These are phyloP conservation scores for Cephus nigrinus DNA, from an alignment of 2,888 invertebrate species.

Conservation along the genomic window DNA sequence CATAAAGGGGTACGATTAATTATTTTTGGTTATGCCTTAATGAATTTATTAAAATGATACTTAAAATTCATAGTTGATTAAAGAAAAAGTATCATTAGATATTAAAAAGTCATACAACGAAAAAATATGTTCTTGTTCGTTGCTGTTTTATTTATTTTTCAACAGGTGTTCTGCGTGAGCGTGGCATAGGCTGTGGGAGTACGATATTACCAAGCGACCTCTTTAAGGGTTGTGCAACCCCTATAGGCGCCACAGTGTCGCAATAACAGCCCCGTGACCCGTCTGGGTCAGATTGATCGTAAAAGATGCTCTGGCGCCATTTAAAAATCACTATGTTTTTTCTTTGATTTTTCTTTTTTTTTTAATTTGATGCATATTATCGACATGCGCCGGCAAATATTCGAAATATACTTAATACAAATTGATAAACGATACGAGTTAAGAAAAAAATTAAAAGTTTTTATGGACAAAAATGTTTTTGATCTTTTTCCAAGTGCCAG, in stretches of 20 bases:
- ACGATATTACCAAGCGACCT: neutral
- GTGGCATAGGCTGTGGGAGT: neutral
- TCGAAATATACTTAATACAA: too few relatives aligned
- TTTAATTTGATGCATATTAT: too few relatives aligned
- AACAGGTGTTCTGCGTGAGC: neutral
- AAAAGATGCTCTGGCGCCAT: neutral
- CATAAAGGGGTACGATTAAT: neutral
- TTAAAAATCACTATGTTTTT: neutral
- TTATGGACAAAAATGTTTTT: neutral
- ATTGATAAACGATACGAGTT: too few relatives aligned
- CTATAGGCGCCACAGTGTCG: neutral
- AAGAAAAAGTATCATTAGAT: neutral
- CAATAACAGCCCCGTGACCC: conserved; percentile 2
- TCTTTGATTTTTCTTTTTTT: neutral
- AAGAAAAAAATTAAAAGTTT: neutral
- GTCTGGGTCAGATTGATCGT: neutral
- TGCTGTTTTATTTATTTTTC: neutral
- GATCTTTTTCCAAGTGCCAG: neutral
- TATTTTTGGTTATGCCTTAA: neutral
- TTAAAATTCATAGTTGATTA: neutral
- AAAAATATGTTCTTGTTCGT: neutral
- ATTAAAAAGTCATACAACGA: neutral
- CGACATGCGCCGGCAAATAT: too few relatives aligned
- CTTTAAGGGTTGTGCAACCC: conserved; percentile 3
- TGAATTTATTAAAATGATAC: neutral